phyloP scores from a whole-genome alignment of 2,113 vertebrate genomes.

The Neodon shergylaensis region DNA sequence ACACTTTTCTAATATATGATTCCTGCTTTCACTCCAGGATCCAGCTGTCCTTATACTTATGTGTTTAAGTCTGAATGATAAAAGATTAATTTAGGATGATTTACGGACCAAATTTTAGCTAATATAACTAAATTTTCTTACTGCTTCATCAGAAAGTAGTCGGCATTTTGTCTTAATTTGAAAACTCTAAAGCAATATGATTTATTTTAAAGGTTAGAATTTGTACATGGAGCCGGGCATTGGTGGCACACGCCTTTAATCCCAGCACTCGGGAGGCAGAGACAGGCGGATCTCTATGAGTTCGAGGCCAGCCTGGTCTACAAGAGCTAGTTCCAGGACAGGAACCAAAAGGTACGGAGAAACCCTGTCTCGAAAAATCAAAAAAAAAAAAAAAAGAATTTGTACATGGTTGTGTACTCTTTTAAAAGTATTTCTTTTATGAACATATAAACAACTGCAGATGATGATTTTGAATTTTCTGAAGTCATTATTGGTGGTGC shows the following conservation, averaged over 20 bases:
- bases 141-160: background rate
- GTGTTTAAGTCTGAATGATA: background rate
- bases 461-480: background rate
- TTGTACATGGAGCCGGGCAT: background rate
- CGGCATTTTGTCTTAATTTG: constrained; percentile 8
- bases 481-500: background rate
- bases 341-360: too few species aligned
- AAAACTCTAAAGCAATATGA: background rate
- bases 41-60: background rate
- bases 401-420: background rate
- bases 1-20: constrained; percentile 27
- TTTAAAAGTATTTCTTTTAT: constrained; percentile 21
- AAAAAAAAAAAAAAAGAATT: background rate
- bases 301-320: too few species aligned
- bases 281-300: too few species aligned
- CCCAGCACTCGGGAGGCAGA: too few species aligned
- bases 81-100: background rate
- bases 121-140: background rate
- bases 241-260: too few species aligned
- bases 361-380: too few species aligned
- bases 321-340: too few species aligned
- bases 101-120: background rate
- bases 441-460: background rate
- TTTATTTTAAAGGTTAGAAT: constrained; percentile 8
- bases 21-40: background rate